Conservation (phyloP, 2,113 vertebrate species). For the Dendropsophus ebraccatus region DNA sequence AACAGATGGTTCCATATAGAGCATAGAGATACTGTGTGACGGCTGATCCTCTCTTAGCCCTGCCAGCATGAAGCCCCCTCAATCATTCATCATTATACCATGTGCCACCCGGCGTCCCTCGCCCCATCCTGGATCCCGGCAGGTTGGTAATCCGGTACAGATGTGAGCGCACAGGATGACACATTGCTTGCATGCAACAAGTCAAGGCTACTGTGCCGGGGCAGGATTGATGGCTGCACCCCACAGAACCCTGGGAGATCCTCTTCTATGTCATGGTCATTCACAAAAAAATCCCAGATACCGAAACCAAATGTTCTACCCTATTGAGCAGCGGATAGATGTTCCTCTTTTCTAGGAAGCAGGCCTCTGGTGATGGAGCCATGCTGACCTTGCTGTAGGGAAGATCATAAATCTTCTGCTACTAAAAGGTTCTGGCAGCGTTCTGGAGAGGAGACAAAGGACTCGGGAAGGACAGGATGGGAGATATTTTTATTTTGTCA, state of each 20-base stretch:
- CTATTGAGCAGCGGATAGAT: constrained; percentile 78
- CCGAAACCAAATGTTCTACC: constrained; percentile 73
- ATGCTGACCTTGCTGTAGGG: constrained; percentile 77
- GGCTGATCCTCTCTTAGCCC: too few species aligned
- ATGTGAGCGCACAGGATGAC: constrained; percentile 65
- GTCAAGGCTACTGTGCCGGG: constrained; percentile 66
- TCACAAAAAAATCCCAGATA: constrained; percentile 82
- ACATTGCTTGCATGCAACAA: constrained; percentile 64
- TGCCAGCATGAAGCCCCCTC: neutral
- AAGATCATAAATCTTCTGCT: constrained; percentile 90
- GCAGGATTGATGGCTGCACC: constrained; percentile 63
- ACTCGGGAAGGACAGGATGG: constrained; percentile 90
- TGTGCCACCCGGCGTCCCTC: neutral
- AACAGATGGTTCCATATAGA: too few species aligned
- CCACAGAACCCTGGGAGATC: constrained; percentile 53
- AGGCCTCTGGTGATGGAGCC: constrained; percentile 83
- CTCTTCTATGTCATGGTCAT: constrained; percentile 71
- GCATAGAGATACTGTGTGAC: too few species aligned
- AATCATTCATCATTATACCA: neutral
- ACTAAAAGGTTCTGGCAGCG: constrained; percentile 85
- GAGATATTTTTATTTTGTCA: constrained; percentile 62
- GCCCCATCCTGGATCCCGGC: constrained; percentile 55
- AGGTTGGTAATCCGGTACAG: constrained; percentile 54
- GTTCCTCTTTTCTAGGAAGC: constrained; percentile 89
- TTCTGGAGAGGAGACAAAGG: constrained; percentile 86